These are phyloP conservation scores for Triops cancriformis DNA, from an alignment of 1,140 invertebrate species.

Conservation along the genomic window DNA sequence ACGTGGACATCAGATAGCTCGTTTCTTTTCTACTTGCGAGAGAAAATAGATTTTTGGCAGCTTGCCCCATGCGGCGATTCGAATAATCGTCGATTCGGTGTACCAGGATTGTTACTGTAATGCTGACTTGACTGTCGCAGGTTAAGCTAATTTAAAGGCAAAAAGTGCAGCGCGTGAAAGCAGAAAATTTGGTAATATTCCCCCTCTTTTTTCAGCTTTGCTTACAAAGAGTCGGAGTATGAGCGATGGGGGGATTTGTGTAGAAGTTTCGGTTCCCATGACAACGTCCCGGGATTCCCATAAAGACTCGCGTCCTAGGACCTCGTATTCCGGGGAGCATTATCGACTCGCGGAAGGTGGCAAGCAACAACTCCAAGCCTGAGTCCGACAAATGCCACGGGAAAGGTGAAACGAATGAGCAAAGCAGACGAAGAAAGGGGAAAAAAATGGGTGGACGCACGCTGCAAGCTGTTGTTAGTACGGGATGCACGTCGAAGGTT, in stretches of 20 bases:
- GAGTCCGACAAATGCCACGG: neutral
- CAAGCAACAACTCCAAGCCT: neutral
- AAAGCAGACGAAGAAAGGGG: neutral
- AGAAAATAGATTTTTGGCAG: no score
- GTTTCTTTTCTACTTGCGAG: no score
- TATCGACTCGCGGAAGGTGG: constrained; percentile 8
- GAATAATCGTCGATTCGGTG: no score
- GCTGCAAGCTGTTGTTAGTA: neutral
- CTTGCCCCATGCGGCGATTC: no score
- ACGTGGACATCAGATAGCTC: no score
- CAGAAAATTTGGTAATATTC: neutral
- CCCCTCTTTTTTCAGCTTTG: neutral
- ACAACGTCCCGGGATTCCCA: constrained; percentile 2
- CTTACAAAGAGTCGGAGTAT: neutral
- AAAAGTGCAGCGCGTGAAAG: neutral
- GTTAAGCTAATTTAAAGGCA: neutral
- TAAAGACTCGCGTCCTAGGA: neutral
- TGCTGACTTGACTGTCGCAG: neutral
- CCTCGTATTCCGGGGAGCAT: neutral
- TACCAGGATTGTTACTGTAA: neutral
- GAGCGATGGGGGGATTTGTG: constrained; percentile 8
- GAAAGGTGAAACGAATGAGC: neutral
- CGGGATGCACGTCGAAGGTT: constrained; percentile 7
- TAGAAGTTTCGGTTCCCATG: neutral
- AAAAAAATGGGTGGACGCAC: neutral